These are phyloP conservation scores for Axinella damicornis DNA, from an alignment of 37 sponge, comb jelly and placozoan species.

Conservation along the genomic window DNA sequence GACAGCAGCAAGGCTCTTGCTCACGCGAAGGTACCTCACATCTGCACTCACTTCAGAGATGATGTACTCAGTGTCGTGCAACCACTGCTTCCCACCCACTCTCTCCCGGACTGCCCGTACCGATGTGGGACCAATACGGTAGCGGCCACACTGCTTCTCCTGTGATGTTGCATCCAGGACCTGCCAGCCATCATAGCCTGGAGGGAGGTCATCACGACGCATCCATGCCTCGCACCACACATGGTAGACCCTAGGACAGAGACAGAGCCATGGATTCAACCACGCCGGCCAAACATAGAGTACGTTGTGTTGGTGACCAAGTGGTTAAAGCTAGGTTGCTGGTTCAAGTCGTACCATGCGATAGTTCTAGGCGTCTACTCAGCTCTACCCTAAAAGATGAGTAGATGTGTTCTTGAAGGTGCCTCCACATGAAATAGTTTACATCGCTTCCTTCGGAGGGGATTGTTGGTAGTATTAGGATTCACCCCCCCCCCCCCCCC, in stretches of 20 bases:
- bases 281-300: no score
- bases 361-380: no score
- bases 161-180: slow-evolving; percentile 64
- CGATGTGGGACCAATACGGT: slow-evolving; percentile 57
- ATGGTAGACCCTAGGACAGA: slow-evolving; percentile 77
- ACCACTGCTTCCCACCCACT: slow-evolving; percentile 1
- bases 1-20: slow-evolving; percentile 1
- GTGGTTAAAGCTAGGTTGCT: no score
- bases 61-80: slow-evolving; percentile 41
- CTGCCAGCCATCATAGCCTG: slow-evolving; percentile 81
- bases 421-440: no score
- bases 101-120: slow-evolving; percentile 31
- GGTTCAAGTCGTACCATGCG: not conserved
- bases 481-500: no score
- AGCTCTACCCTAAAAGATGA: no score
- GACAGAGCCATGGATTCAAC: no score
- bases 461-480: no score
- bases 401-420: no score
- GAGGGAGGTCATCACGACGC: slow-evolving; percentile 70
- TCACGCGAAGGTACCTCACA: slow-evolving; percentile 53
- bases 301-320: no score
- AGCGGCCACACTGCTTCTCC: slow-evolving; percentile 49
- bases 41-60: slow-evolving; percentile 45
- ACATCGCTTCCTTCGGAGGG: no score
- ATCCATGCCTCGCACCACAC: slow-evolving; percentile 88